A percentile compares a stretch with the other conserved stretches of the same genome.
Conservation (phyloP, 2,113 vertebrate genomes). For the Pluvialis apricaria region DNA sequence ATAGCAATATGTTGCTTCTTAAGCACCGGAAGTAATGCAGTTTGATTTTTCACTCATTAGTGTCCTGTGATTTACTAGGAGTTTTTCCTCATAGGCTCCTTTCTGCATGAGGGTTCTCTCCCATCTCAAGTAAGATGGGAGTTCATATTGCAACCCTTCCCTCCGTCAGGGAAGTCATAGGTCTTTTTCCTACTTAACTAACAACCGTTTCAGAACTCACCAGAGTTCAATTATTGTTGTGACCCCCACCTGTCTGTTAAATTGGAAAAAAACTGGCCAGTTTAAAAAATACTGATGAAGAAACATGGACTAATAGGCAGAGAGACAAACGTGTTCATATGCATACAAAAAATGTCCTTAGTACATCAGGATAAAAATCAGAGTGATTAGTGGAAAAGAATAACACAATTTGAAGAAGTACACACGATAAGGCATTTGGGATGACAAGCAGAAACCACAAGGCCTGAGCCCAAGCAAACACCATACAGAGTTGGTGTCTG, state of each 20-base stretch:
- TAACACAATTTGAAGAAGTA: neutral
- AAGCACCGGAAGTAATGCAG: neutral
- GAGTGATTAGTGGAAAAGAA: neutral
- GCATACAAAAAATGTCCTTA: neutral
- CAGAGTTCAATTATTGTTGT: neutral
- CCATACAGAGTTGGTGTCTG: neutral
- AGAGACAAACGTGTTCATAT: neutral
- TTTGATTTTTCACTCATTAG: constrained; percentile 17
- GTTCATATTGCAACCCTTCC: neutral
- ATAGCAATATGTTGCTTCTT: neutral
- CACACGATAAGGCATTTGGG: neutral
- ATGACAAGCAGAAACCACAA: neutral
- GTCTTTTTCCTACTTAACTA: neutral
- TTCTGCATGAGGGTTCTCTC: neutral
- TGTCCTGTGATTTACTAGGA: neutral
- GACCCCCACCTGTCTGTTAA: neutral
- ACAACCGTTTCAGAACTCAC: neutral
- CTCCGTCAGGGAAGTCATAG: fast-evolving
- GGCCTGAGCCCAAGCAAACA: neutral
- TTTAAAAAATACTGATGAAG: neutral
- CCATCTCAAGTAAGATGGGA: neutral
- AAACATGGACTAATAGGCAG: neutral
- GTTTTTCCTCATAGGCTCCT: neutral
- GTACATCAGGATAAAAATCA: neutral
- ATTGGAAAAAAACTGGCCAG: neutral